Base-by-base conservation (phyloP, 2,888 invertebrate species). In the Mythimna pallens region DNA sequence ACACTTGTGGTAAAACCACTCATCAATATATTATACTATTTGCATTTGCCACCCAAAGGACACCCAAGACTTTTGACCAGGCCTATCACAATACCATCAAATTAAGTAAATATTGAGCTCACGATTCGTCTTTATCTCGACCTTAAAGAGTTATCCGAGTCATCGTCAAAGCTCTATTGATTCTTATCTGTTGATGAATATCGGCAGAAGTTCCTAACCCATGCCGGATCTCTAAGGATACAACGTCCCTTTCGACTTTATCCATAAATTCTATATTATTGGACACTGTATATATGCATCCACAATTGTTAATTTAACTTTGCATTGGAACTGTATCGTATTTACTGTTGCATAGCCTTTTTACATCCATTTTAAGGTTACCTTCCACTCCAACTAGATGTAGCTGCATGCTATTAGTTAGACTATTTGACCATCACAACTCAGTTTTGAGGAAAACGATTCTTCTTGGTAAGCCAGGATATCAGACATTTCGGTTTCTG, bases 91-190 rank as follows among this genome's bases (percentile, higher is more conserved):
- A n/a, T 55, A 30, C 20, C 30, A 54, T 61, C 57, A n/a, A 69
- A 70, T 76, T 20, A 59, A 54, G 64, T 47, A 59, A 65, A 65
- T 54, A 65, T 73, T 58, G 62, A 12, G 55, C n/a, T 69, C 76
- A 81, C 73, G 68, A 76, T 78, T 78, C 12, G 84, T 61, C 81
- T 75, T 84, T 82, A 78, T 40, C 34, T 59, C 52, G 71, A 68
- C 76, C 73, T 84, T 52, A 63, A 36, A 25, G 40, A 70, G 52
- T 73, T 34, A 61, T 52, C 40, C 20, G n/a, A 58, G 79, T 79
- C 72, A 76, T 70, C 70, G 76, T 59, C 66, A 73, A 68, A 73
- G 30, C n/a, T 64, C 25, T 22, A 57, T 57, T 7, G 76, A 84
- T 79, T 30, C 34, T 70, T 79, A 85, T 85, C 76, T 57, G 25